Evolutionary conservation across 2,797 vertebrate species (phyloP).

Genomic region (Chrysocyon brachyurus): DNA sequence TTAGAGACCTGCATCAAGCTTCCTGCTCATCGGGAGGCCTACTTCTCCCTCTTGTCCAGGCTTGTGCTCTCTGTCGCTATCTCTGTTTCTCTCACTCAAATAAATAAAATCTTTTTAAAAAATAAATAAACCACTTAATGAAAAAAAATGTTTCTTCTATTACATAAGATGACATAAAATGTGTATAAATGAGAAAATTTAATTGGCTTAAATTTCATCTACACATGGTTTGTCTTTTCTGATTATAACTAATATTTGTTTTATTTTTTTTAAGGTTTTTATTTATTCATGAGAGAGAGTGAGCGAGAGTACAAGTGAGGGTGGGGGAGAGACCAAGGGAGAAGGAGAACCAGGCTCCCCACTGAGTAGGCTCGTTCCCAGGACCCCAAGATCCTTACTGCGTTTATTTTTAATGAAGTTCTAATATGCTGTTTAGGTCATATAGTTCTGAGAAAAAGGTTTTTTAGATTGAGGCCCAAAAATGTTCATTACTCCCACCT

Average conservation of each 20-base stretch:
- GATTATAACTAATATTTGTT: not conserved
- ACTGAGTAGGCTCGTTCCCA: no score
- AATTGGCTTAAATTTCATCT: conserved; percentile 32
- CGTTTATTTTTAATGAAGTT: not conserved
- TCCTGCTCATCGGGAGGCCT: no score
- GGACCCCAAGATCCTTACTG: not conserved
- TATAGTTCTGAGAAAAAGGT: not conserved
- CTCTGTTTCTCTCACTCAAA: no score
- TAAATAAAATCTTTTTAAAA: no score
- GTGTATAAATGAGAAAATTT: not conserved
- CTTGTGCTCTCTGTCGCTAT: no score
- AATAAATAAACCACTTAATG: not conserved
- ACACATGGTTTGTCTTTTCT: not conserved
- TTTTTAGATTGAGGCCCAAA: not conserved
- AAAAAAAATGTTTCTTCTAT: not conserved
- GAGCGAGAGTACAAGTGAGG: no score
- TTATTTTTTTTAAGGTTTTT: not conserved
- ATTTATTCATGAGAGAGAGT: no score
- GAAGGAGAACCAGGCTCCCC: no score
- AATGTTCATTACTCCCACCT: not conserved
- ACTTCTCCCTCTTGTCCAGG: no score
- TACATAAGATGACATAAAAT: conserved; percentile 8
- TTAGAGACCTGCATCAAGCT: no score
- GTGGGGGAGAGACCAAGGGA: no score
- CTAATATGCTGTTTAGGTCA: not conserved